Base-by-base conservation (phyloP, 1,140 invertebrate genomes). In the Trissolcus basalis region DNA sequence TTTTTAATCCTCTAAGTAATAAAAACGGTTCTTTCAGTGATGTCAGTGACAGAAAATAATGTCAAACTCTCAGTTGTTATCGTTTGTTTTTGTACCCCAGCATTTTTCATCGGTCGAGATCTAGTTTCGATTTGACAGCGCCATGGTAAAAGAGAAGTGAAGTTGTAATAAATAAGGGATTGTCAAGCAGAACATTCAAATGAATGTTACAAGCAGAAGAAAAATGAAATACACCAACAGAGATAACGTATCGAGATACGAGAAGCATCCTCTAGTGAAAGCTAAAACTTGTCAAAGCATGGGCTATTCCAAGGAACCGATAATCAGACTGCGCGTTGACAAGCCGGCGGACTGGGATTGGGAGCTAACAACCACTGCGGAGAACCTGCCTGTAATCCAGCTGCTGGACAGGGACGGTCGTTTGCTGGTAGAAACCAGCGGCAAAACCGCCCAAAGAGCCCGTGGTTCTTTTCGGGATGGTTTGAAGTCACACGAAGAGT, bases 271-370 rank as follows among this genome's bases (percentile, higher is more conserved):
- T 19, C 51, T 81, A 14, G 76, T 85, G 44, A 75, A 69, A 48
- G 84, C 85, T 2, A 78, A 70, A 36, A 76, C 80, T 59, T 78
- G 74, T 3, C 78, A 48, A 51, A 47, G 70, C 39, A 32, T 68
- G 12, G 68, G 74, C 6, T 70, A 82, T 4, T 19, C 77, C 0
- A 44, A 56, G 39, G 82, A 85, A 10, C 80, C 85, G 12, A 59
- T 86, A 32, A 85, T 87, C 32, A 79, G 81, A 7, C 47, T 87
- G 14, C 82, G 81, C 41, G 48, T 87, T 2, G 80, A 87, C 71
- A 87, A 86, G 14, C 84, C 86, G 12, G 19, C 78, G 0, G 75
- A 87, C 51, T 87, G 84, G 84, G 80, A 86, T 13, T 87, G 86
- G 86, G 82, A 87, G 54, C 36, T 87, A 8, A 87, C 86, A 1